A percentile compares a stretch with the other conserved stretches of the same genome.
phyloP scores from a whole-genome alignment of 2,797 vertebrate genomes.

The Myioborus melanocephalus region DNA sequence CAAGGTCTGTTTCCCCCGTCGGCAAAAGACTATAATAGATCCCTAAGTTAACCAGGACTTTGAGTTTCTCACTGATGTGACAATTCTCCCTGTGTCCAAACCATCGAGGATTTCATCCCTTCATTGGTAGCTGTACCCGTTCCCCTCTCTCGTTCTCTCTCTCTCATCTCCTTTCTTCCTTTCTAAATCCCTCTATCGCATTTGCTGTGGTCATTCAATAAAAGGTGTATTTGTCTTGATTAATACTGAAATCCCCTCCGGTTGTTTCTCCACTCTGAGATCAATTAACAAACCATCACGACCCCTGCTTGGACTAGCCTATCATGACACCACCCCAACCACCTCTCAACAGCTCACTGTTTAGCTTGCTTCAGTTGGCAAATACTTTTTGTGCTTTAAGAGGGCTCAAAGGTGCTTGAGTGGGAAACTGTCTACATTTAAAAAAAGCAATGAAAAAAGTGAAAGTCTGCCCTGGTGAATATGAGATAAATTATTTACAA shows the following conservation, averaged over 20 bases:
- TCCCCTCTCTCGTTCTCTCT: too few relatives aligned
- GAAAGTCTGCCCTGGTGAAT: neutral
- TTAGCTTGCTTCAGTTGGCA: neutral
- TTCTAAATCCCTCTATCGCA: neutral
- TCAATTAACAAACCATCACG: neutral
- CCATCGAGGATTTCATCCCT: neutral
- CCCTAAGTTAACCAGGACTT: too few relatives aligned
- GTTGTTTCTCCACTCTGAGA: neutral
- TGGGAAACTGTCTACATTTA: neutral
- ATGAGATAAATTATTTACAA: neutral
- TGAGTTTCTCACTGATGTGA: neutral
- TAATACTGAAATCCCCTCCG: neutral
- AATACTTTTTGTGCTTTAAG: neutral
- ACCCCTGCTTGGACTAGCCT: too few relatives aligned
- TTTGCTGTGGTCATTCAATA: neutral
- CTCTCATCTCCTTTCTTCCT: too few relatives aligned
- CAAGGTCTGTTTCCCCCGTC: too few relatives aligned
- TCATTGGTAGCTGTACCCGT: too few relatives aligned
- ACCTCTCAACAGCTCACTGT: neutral
- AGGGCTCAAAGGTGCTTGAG: neutral
- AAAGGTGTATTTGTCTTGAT: neutral
- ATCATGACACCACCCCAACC: too few relatives aligned
- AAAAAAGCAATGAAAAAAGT: neutral
- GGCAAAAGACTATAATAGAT: too few relatives aligned
- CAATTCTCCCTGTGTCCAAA: too few relatives aligned